Percentiles rank a stretch among this genome's conserved stretches.
Evolutionary conservation across 2,888 invertebrate species (phyloP).

Genomic region (Mesorhabditis sp.): DNA sequence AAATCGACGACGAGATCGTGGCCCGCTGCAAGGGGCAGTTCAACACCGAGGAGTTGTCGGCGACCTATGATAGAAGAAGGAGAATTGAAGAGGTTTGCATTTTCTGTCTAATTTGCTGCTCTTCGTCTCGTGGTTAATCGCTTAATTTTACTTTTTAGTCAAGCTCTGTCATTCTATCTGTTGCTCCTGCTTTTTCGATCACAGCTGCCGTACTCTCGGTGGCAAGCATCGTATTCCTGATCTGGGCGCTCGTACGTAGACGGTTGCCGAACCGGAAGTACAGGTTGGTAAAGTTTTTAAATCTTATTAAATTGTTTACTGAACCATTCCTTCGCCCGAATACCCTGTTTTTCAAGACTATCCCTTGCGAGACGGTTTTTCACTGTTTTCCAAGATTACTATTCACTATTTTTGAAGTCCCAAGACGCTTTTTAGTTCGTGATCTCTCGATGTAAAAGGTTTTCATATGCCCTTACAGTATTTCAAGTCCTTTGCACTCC

Average conservation of each 20-base stretch:
- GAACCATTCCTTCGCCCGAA: too few species aligned
- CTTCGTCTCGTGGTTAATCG: not conserved
- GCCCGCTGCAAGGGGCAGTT: constrained; percentile 2
- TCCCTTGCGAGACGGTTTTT: too few species aligned
- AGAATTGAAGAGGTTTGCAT: not conserved
- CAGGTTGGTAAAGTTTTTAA: not conserved
- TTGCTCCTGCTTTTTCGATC: constrained; percentile 31
- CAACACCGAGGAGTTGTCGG: not conserved
- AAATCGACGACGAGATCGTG: constrained; percentile 5
- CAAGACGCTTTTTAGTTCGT: too few species aligned
- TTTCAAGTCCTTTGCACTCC: too few species aligned
- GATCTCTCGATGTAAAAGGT: too few species aligned
- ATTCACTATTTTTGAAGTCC: too few species aligned
- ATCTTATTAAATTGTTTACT: too few species aligned
- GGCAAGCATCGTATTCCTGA: constrained; percentile 27
- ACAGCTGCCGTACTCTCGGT: constrained; percentile 23
- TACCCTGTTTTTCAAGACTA: too few species aligned
- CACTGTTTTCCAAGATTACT: too few species aligned
- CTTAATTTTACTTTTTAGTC: constrained; percentile 26
- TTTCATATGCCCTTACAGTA: too few species aligned
- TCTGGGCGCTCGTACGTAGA: constrained; percentile 26
- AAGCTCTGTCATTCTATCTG: constrained; percentile 22
- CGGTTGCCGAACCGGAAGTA: constrained; percentile 22
- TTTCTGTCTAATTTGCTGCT: not conserved
- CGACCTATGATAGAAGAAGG: not conserved